Evolutionary conservation across 1,140 invertebrate genomes (phyloP), one percentile per base, ranked within the genome.

Genomic region (Asbolus verrucosus): DNA sequence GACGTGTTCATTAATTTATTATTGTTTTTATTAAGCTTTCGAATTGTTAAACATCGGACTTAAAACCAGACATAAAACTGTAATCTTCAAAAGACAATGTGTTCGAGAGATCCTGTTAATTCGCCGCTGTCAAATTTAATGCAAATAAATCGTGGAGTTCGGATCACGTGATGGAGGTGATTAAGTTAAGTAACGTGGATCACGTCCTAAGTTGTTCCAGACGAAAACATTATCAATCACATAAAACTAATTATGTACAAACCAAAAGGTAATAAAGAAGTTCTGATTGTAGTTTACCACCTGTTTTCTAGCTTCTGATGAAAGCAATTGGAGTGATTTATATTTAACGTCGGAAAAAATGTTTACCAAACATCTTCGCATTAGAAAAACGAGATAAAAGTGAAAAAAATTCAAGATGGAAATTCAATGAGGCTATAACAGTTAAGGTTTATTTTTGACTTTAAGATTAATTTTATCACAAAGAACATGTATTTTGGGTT

Each of bases 81-180:
- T 27, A 54, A 54, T 54, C 46, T n/a, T 27, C 1, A n/a, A 21
- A 13, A 54, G 27, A 54, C 46, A 54, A 54, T 54, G 46, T 27
- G 21, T 54, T 54, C 11, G 19, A 9, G 14, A 54, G 5, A 54
- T 54, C n/a, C 46, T 30, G 9, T 6, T 54, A 54, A 54, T n/a
- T 54, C 46, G 5, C 21, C 21, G 16, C 15, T 3, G 18, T 19
- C 16, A 19, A 5, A 46, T 54, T 24, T 27, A 54, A 54, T 54
- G 33, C 33, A 36, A n/a, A 11, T 36, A 36, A 8, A 36, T n/a
- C n/a, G n/a, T n/a, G n/a, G n/a, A n/a, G 5, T 11, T 2, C 14
- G 6, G 46, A 19, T 5, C 19, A 54, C 46, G 46, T 54, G 46
- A 27, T 31, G 8, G n/a, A n/a, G n/a, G n/a, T n/a, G n/a, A n/a